Evolutionary conservation across 1,140 invertebrate species (phyloP), one percentile per base, ranked within the genome.

Genomic region (Aporrectodea caliginosa): DNA sequence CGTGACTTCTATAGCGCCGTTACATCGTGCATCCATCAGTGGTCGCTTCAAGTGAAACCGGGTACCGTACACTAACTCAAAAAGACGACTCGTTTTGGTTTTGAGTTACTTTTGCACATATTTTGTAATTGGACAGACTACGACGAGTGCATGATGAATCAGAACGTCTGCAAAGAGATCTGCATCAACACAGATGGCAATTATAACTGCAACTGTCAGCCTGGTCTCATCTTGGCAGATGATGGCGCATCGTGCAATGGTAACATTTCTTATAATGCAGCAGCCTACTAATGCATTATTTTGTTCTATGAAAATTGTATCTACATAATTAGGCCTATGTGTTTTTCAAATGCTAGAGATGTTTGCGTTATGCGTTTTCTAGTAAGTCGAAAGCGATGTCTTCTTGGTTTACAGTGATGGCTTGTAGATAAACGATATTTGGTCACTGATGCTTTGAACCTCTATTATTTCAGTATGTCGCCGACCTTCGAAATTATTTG

Each of bases 181-280:
- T 80, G 79, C 69, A 73, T 71, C 1, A 80, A 80, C 68, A 16
- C 72, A 22, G 35, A 77, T 1, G 75, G 75, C 27, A 29, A 68
- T 30, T 80, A 69, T 77, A 27, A 1, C 2, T 80, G 79, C 58
- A n/a, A 68, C 14, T 80, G 79, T 80, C 75, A 33, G 32, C 1
- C 58, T 35, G 79, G 79, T 16, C 70, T 78, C 76, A 85, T 43
- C 12, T 33, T 77, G 16, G 70, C 71, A 27, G 32, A 31, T 71
- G 79, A 80, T 32, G 75, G 74, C 31, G 72, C 30, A 71, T 32
- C 68, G 16, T 80, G 79, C 69, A 72, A 31, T 69, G 74, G 79
- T 76, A 58, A 58, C 43, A 58, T 6, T 6, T 58, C 43, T 58
- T 6, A 58, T 58, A 58, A 22, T 6, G 43, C 6, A 58, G 43